phyloP scores from a whole-genome alignment of 2,888 invertebrate species.

The Microchrysa polita region DNA sequence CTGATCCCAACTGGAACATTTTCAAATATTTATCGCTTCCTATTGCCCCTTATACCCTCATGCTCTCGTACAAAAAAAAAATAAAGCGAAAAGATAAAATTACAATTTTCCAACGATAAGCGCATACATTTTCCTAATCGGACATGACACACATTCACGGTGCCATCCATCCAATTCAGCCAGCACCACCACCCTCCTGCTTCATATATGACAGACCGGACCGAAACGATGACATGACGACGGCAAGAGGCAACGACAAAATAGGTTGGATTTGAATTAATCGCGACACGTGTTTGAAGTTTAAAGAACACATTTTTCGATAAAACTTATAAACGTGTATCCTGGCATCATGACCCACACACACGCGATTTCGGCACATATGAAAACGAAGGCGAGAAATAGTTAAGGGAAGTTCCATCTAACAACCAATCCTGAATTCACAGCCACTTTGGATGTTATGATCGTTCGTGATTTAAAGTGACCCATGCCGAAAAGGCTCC shows the following conservation, averaged over 20 bases:
- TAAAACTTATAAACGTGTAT: constrained; percentile 19
- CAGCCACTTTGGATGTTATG: neutral
- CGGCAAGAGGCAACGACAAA: neutral
- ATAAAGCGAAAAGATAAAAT: constrained; percentile 30
- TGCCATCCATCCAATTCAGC: too few species aligned
- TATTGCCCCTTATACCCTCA: constrained; percentile 8
- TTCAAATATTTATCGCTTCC: constrained; percentile 9
- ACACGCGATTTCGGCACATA: neutral
- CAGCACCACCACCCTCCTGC: too few species aligned
- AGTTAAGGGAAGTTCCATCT: neutral
- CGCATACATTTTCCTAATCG: constrained; percentile 1
- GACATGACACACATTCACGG: neutral
- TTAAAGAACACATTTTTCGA: constrained; percentile 17
- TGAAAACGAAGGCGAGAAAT: neutral
- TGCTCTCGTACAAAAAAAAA: too few species aligned
- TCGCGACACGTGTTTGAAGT: constrained; percentile 49
- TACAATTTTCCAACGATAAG: constrained; percentile 25
- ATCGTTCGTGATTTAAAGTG: neutral
- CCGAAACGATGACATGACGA: neutral
- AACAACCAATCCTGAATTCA: neutral
- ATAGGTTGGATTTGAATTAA: constrained; percentile 45
- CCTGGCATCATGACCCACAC: neutral
- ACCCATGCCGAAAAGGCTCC: neutral
- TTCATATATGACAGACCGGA: too few species aligned
- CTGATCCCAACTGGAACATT: too few species aligned